phyloP scores from a whole-genome alignment of 2,113 vertebrate species.

The Pavo muticus region DNA sequence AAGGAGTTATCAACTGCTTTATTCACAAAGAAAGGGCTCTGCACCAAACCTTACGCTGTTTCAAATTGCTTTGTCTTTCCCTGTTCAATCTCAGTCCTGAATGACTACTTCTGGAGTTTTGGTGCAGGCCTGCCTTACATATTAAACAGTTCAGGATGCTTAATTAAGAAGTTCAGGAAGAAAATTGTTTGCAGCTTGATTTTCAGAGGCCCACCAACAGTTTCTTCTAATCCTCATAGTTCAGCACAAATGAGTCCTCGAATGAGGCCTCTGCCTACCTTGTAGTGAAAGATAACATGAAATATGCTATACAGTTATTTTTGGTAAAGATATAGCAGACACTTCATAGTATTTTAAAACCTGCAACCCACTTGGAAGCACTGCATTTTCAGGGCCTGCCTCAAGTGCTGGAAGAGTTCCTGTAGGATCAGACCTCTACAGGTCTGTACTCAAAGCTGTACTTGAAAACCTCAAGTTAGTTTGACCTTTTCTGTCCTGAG shows the following conservation, averaged over 20 bases:
- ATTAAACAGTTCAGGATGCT: neutral
- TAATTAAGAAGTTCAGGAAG: neutral
- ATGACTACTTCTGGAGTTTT: neutral
- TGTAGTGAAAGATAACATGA: neutral
- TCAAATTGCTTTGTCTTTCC: accelerated
- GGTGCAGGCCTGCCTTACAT: accelerated
- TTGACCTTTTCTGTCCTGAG: neutral
- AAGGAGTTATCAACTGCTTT: neutral
- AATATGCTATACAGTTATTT: neutral
- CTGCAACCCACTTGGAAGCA: accelerated
- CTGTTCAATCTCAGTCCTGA: neutral
- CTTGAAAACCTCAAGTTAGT: neutral
- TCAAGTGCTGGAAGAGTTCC: neutral
- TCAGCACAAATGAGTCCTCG: neutral
- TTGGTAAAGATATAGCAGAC: neutral
- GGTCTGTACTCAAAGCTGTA: neutral
- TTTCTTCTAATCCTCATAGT: neutral
- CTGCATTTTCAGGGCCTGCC: neutral
- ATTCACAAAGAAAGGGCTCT: neutral
- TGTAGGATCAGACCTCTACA: neutral
- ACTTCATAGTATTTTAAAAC: neutral
- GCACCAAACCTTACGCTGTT: neutral
- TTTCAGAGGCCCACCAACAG: neutral
- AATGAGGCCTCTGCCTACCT: neutral
- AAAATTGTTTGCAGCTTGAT: neutral